A percentile compares a stretch with the other conserved stretches of the same genome.
Evolutionary conservation across 2,888 invertebrate genomes (phyloP).

Genomic region (Adelphocoris suturalis): DNA sequence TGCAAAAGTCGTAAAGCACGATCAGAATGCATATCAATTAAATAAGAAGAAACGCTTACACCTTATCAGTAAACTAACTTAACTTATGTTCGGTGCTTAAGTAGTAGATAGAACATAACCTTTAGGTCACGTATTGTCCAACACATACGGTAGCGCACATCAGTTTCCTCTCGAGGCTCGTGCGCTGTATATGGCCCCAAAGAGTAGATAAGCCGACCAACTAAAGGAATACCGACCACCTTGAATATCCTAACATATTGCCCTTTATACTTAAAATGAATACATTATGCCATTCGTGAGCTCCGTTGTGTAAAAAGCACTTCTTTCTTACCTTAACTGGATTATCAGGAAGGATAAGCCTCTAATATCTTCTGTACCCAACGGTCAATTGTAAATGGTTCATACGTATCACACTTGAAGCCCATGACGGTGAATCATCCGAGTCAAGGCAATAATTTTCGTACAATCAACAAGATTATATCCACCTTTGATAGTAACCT

Average conservation of each 20-base stretch:
- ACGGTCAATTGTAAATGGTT: neutral
- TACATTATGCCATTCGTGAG: slow-evolving; percentile 9
- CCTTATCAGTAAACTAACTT: neutral
- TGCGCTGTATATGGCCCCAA: neutral
- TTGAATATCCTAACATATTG: slow-evolving; percentile 8
- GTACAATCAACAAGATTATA: neutral
- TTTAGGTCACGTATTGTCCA: neutral
- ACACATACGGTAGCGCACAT: slow-evolving; percentile 31
- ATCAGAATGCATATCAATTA: no score
- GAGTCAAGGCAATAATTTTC: slow-evolving; percentile 19
- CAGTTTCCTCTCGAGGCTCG: neutral
- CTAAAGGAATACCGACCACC: slow-evolving; percentile 29
- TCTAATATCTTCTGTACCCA: neutral
- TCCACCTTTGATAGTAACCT: neutral
- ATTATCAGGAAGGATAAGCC: slow-evolving; percentile 17
- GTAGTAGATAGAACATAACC: slow-evolving; percentile 1
- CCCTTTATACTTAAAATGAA: slow-evolving; percentile 1
- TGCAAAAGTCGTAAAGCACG: neutral
- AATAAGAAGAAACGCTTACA: no score
- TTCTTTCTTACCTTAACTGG: slow-evolving; percentile 39
- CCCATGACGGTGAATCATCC: neutral
- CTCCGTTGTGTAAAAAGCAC: neutral
- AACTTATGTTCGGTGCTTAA: neutral
- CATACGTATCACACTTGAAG: neutral
- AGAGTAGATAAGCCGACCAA: neutral